Conservation (phyloP, 1,140 invertebrate genomes). For the Heliconius nattereri region DNA sequence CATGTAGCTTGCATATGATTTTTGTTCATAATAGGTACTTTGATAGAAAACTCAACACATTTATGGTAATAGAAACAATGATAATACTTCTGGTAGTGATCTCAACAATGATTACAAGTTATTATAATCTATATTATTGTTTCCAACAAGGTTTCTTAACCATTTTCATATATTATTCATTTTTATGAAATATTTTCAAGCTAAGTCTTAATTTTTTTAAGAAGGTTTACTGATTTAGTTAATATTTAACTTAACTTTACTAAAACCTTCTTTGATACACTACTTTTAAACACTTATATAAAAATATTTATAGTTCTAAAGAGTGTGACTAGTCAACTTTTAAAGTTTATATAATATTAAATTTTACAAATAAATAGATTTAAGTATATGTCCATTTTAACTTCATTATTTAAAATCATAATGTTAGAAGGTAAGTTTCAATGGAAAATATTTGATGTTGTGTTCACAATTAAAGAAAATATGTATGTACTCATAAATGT, state of each 20-base stretch:
- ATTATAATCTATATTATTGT: background rate
- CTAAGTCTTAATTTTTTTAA: background rate
- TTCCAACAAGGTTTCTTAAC: too few relatives aligned
- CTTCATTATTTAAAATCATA: constrained; percentile 3
- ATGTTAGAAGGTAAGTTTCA: background rate
- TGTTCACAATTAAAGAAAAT: background rate
- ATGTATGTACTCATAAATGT: background rate
- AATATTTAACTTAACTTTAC: too few relatives aligned
- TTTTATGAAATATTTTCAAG: background rate
- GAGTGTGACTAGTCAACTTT: constrained; percentile 3
- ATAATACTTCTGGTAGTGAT: too few relatives aligned
- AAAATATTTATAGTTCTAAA: background rate
- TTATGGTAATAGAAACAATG: too few relatives aligned
- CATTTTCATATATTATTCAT: background rate
- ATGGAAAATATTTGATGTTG: constrained; percentile 7
- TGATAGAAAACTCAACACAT: too few relatives aligned
- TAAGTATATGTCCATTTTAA: constrained; percentile 6
- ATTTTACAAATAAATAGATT: background rate
- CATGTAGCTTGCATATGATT: too few relatives aligned
- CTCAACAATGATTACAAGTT: too few relatives aligned
- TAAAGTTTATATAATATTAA: background rate
- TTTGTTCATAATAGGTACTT: too few relatives aligned
- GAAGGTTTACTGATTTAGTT: too few relatives aligned
- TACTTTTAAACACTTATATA: too few relatives aligned
- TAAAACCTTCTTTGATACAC: too few relatives aligned